Evolutionary conservation across 2,113 vertebrate genomes (phyloP).

Genomic region (Corvus moneduloides): DNA sequence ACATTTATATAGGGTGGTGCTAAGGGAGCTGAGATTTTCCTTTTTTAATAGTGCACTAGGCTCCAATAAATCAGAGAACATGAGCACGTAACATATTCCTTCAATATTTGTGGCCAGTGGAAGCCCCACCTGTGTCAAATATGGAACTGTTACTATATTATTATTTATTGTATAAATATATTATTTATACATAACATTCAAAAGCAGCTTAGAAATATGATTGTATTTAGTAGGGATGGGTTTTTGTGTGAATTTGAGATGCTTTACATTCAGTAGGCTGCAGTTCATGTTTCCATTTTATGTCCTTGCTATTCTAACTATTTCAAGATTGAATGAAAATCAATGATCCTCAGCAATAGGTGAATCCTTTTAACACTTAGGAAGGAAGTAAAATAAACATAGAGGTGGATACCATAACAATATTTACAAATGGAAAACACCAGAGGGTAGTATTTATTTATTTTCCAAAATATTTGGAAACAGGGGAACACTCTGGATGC

Average conservation of each 20-base stretch:
- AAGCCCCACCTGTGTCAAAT: neutral
- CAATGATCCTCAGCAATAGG: neutral
- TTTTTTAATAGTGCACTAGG: neutral
- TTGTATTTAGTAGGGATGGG: fast-evolving
- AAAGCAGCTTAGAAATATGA: neutral
- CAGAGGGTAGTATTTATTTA: constrained; percentile 74
- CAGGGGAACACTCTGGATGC: neutral
- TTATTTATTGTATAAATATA: neutral
- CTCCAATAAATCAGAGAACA: neutral
- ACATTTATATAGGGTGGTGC: neutral
- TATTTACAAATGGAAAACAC: constrained; percentile 62
- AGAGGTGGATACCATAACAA: neutral
- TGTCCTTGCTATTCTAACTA: neutral
- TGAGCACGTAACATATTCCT: neutral
- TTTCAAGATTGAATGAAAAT: neutral
- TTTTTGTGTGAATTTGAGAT: neutral
- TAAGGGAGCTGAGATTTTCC: neutral
- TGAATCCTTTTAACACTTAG: neutral
- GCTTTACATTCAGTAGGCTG: neutral
- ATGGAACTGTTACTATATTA: neutral
- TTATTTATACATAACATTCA: neutral
- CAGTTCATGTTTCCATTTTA: neutral
- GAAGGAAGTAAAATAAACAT: neutral
- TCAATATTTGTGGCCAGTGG: neutral
- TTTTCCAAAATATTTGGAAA: constrained; percentile 15